phyloP scores from a whole-genome alignment of 1,140 invertebrate species.

The Drosophila dunni region DNA sequence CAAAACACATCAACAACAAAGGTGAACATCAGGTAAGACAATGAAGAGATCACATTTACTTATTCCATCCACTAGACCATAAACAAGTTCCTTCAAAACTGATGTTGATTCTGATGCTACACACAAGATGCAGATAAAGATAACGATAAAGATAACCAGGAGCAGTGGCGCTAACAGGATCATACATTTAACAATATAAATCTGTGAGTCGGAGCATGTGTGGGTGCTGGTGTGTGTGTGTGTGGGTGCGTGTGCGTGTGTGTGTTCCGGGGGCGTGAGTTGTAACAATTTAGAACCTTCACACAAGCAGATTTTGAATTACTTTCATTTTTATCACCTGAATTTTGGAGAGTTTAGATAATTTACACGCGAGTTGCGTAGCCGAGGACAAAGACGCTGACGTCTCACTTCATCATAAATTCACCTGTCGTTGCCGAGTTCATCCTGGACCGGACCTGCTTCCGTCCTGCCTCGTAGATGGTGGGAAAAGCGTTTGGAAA shows the following conservation, averaged over 20 bases:
- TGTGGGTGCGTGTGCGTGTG: background rate
- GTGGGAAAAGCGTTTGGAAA: conserved; percentile 53
- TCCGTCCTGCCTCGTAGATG: conserved; percentile 48
- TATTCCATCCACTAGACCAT: conserved; percentile 64
- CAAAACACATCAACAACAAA: conserved; percentile 51
- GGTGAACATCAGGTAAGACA: conserved; percentile 62
- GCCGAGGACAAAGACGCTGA: conserved; percentile 52
- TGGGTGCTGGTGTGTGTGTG: conserved; percentile 19
- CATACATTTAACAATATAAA: conserved; percentile 80
- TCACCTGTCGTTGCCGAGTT: conserved; percentile 74
- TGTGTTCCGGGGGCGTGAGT: conserved; percentile 52
- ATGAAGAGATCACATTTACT: conserved; percentile 60
- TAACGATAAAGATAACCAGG: conserved; percentile 63
- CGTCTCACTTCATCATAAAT: conserved; percentile 79
- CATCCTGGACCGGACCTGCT: conserved; percentile 67
- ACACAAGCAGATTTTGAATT: conserved; percentile 75
- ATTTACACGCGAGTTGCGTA: conserved; percentile 50
- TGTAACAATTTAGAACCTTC: conserved; percentile 53
- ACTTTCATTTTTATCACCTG: conserved; percentile 76
- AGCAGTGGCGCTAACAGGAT: conserved; percentile 82
- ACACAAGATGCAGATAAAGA: conserved; percentile 54
- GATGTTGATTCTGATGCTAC: conserved; percentile 43
- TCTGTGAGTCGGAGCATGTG: conserved; percentile 41
- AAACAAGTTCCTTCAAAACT: conserved; percentile 60
- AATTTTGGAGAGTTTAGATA: conserved; percentile 48